A percentile compares a stretch with the other conserved stretches of the same genome.
Conservation (phyloP, 2,113 vertebrate species). For the Peucedramus taeniatus region DNA sequence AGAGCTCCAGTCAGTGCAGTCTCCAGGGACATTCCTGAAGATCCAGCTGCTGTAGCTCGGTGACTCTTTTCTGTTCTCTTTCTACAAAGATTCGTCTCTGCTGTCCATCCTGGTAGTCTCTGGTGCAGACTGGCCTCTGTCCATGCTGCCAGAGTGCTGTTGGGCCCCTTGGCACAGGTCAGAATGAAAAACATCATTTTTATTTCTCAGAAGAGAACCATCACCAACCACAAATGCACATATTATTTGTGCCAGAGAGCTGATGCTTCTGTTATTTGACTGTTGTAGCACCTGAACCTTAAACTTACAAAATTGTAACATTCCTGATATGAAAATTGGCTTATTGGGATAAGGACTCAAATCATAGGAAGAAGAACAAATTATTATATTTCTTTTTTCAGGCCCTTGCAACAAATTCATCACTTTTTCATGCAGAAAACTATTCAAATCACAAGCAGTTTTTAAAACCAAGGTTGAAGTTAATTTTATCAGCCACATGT, state of each 20-base stretch:
- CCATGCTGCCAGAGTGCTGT: background rate
- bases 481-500: background rate
- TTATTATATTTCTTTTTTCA: background rate
- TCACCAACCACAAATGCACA: accelerated
- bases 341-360: background rate
- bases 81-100: background rate
- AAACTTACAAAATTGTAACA: background rate
- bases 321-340: background rate
- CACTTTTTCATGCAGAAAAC: background rate
- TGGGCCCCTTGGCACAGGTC: background rate
- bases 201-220: background rate
- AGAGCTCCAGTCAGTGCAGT: background rate
- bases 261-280: background rate
- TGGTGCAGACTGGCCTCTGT: background rate
- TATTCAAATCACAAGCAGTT: background rate
- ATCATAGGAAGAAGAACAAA: background rate
- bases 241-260: background rate
- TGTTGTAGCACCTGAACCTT: background rate
- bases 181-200: background rate
- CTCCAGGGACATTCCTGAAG: background rate
- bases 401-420: background rate
- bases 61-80: background rate
- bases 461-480: background rate
- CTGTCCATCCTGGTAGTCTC: background rate
- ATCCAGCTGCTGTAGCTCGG: background rate